phyloP scores from a whole-genome alignment of 2,888 invertebrate species.

The Synergus gifuensis region DNA sequence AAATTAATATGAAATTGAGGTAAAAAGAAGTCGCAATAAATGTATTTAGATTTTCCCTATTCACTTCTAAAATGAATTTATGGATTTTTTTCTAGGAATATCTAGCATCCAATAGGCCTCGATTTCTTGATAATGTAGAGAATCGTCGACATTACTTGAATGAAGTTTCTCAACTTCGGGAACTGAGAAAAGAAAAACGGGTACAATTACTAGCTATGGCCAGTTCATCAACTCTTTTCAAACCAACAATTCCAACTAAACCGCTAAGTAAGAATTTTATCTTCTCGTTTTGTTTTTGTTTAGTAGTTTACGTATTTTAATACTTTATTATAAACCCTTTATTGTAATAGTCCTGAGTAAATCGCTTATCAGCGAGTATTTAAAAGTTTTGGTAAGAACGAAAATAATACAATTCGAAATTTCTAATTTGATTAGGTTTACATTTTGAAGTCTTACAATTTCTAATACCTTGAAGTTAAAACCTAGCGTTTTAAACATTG shows the following conservation, averaged over 20 bases:
- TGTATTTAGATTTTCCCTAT: not conserved
- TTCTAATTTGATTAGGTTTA: not conserved
- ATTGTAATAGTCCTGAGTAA: not conserved
- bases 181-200: constrained; percentile 77
- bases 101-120: constrained; percentile 84
- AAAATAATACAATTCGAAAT: no score
- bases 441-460: not conserved
- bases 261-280: constrained; percentile 61
- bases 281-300: not conserved
- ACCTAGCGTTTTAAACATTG: not conserved
- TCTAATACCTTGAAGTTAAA: not conserved
- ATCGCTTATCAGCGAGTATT: not conserved
- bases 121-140: constrained; percentile 83
- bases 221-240: constrained; percentile 64
- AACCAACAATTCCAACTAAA: constrained; percentile 62
- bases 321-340: not conserved
- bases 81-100: constrained; percentile 81
- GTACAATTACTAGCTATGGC: constrained; percentile 77
- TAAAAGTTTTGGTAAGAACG: not conserved
- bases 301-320: not conserved
- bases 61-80: not conserved
- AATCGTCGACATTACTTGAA: constrained; percentile 79
- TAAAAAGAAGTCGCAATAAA: no score
- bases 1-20: no score
- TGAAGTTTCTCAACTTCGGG: constrained; percentile 78